Conservation (phyloP, 2,113 vertebrate species). For the Pteronura brasiliensis region DNA sequence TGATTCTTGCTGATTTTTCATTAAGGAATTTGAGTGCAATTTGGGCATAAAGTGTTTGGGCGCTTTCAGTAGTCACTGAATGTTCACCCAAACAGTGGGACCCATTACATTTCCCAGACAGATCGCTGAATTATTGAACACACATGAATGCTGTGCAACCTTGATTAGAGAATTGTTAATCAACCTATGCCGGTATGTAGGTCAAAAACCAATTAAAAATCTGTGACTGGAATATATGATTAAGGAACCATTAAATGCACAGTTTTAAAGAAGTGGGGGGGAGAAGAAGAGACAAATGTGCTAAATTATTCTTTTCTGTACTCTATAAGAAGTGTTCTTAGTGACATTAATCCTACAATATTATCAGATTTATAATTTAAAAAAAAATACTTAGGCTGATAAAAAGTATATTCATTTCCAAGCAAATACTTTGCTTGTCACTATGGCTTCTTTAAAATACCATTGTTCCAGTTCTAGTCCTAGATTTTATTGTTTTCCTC, state of each 20-base stretch:
- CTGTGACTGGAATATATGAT: constrained; percentile 73
- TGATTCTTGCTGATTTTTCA: constrained; percentile 31
- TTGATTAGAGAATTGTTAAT: constrained; percentile 81
- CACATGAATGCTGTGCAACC: constrained; percentile 71
- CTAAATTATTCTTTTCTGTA: constrained; percentile 15
- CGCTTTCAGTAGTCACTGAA: constrained; percentile 52
- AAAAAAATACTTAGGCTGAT: constrained; percentile 61
- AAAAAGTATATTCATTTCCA: constrained; percentile 68
- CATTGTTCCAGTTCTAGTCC: constrained; percentile 37
- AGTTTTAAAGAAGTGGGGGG: background rate
- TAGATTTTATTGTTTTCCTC: constrained; percentile 77
- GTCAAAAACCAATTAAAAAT: constrained; percentile 79
- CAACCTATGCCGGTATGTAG: constrained; percentile 67
- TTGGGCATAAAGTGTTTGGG: constrained; percentile 43
- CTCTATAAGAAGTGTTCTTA: background rate
- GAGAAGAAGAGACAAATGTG: background rate
- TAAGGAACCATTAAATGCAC: constrained; percentile 59
- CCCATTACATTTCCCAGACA: constrained; percentile 68
- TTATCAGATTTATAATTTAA: constrained; percentile 59
- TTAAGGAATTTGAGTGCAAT: constrained; percentile 55
- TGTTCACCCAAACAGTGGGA: constrained; percentile 48
- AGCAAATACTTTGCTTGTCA: constrained; percentile 71
- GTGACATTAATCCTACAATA: constrained; percentile 48
- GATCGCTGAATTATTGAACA: constrained; percentile 80
- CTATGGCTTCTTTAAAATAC: constrained; percentile 73